These are phyloP conservation scores for Drosophila nigricruria DNA, from an alignment of 2,888 invertebrate species.

Conservation along the genomic window DNA sequence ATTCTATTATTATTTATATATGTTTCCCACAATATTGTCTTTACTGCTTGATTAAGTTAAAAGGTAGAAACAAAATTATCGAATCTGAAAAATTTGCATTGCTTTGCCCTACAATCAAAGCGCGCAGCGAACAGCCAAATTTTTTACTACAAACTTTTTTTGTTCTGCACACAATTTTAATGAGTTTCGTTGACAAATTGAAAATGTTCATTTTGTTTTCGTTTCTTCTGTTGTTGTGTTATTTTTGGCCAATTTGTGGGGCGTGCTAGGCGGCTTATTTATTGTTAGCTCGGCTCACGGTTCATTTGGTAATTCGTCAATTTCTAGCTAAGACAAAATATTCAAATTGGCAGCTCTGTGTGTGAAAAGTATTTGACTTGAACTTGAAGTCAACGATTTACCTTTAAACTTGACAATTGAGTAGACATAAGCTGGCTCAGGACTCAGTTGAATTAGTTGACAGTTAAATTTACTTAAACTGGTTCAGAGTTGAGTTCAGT, in stretches of 20 bases:
- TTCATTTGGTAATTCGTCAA: conserved; percentile 50
- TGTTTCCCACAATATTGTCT: neutral
- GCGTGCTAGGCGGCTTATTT: conserved; percentile 36
- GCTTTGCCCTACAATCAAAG: conserved; percentile 36
- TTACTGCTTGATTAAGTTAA: neutral
- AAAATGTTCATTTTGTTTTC: conserved; percentile 16
- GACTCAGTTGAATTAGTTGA: neutral
- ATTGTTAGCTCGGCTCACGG: conserved; percentile 23
- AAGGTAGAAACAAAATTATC: conserved; percentile 40
- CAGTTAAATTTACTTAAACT: neutral
- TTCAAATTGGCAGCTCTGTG: conserved; percentile 6
- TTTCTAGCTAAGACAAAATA: conserved; percentile 9
- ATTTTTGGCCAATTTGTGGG: conserved; percentile 20
- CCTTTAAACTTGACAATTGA: neutral
- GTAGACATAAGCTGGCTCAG: neutral
- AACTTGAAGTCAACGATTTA: neutral
- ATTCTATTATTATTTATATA: neutral
- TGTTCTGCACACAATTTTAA: conserved; percentile 37
- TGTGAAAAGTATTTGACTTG: neutral
- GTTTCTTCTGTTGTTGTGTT: neutral
- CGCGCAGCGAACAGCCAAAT: conserved; percentile 48
- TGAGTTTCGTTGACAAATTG: conserved; percentile 35
- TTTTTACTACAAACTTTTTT: conserved; percentile 20
- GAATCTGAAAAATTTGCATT: conserved; percentile 37
- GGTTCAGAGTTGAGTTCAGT: neutral